Base-by-base conservation (phyloP, 2,888 invertebrate species). In the Drosophila siamana region DNA sequence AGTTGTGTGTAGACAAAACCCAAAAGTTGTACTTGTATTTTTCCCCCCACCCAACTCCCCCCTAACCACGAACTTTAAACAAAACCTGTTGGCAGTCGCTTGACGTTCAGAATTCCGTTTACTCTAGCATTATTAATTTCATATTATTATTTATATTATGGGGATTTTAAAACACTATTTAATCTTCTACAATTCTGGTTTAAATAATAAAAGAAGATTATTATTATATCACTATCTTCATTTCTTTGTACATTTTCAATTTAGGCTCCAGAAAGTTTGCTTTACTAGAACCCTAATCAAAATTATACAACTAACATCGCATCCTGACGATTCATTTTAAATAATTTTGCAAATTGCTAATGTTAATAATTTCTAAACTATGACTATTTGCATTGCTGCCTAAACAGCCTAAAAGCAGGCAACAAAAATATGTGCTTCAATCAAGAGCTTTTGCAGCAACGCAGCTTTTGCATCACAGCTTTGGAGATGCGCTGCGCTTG, bases 351-450 rank as follows among this genome's bases (percentile, higher is more conserved):
- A n/a, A n/a, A n/a, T n/a, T n/a, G n/a, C n/a, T n/a, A n/a, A n/a
- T n/a, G n/a, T n/a, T n/a, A n/a, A n/a, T n/a, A n/a, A n/a, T n/a
- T 19, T 19, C 19, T 1, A 19, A 19, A 19, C 19, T 19, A 2
- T 19, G 3, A 19, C 19, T 2, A n/a, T n/a, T 19, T 19, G 19
- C 19, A 19, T 19, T 33, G n/a, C 36, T 13, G 36, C 19, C 33
- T 56, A 28, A 50, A 13, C 36, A 38, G 65, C 65, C 65, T 52
- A 65, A 65, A 65, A 65, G 30, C 65, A 65, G 13, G 30, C 64
- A 40, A 33, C 19, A 3, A 6, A 15, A 46, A 40, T 1, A 22
- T 26, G 15, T 16, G 13, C 28, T 24, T 13, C 0, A 9, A 24
- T 51, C 2, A 13, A 8, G 9, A 24, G 36, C 9, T 51, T 51